phyloP scores from a whole-genome alignment of 2,888 invertebrate species.

The Acanthosepion lycidas region DNA sequence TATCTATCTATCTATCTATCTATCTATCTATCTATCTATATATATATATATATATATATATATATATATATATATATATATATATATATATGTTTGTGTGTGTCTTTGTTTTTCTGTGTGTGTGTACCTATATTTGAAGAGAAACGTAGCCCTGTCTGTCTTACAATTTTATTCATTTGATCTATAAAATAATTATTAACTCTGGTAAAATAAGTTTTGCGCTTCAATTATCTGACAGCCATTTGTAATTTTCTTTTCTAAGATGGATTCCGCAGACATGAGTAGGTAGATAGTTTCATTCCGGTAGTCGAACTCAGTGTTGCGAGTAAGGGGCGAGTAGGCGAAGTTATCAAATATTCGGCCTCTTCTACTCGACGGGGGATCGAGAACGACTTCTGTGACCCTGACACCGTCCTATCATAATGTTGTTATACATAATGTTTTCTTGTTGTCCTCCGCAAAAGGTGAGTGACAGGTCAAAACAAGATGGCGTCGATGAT shows the following conservation, averaged over 20 bases:
- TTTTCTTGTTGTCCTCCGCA: background rate
- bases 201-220: background rate
- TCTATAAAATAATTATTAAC: background rate
- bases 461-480: background rate
- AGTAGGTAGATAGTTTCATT: background rate
- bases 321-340: background rate
- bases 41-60: too few relatives aligned
- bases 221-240: background rate
- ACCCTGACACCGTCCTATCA: background rate
- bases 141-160: too few relatives aligned
- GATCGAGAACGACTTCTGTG: background rate
- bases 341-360: background rate
- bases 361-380: background rate
- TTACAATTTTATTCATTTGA: too few relatives aligned
- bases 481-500: background rate
- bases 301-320: background rate
- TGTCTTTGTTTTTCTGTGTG: too few relatives aligned
- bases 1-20: too few relatives aligned
- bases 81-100: too few relatives aligned
- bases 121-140: too few relatives aligned
- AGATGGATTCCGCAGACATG: background rate
- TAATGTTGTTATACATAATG: background rate
- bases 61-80: too few relatives aligned
- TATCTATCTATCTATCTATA: too few relatives aligned
- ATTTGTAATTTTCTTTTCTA: background rate